Evolutionary conservation across 2,113 vertebrate genomes (phyloP).

Genomic region (Cebus imitator): DNA sequence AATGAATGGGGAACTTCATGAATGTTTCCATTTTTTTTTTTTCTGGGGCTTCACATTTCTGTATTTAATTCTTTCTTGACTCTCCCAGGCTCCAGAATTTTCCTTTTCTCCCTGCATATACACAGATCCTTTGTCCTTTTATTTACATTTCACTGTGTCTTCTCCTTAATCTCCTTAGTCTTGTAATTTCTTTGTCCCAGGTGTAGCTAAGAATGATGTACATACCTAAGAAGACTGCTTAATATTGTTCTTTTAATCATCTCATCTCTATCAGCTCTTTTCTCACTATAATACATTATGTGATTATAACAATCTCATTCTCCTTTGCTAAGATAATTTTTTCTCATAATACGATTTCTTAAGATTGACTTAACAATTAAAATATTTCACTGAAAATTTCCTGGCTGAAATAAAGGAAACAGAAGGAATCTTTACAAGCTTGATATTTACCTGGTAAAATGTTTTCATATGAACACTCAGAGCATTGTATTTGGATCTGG

Average conservation of each 20-base stretch:
- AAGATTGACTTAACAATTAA: not conserved
- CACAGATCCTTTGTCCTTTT: not conserved
- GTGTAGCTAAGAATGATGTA: not conserved
- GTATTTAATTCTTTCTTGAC: not conserved
- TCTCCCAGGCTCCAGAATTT: not conserved
- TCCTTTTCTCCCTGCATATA: not conserved
- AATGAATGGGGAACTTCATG: not conserved
- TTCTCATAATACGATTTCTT: not conserved
- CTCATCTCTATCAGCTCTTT: not conserved
- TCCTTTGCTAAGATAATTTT: not conserved
- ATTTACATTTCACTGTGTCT: not conserved
- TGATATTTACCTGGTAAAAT: not conserved
- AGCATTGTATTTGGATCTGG: not conserved
- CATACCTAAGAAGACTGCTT: not conserved
- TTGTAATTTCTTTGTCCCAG: not conserved
- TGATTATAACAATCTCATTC: not conserved
- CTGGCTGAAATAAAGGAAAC: not conserved
- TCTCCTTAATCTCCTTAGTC: not conserved
- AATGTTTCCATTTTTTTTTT: not conserved
- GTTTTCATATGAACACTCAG: not conserved
- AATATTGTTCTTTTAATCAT: not conserved
- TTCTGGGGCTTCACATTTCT: not conserved
- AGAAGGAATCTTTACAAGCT: not conserved
- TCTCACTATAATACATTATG: not conserved
- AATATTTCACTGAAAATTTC: not conserved